Evolutionary conservation across 1,140 invertebrate genomes (phyloP).

Genomic region (Berghia stephanieae): DNA sequence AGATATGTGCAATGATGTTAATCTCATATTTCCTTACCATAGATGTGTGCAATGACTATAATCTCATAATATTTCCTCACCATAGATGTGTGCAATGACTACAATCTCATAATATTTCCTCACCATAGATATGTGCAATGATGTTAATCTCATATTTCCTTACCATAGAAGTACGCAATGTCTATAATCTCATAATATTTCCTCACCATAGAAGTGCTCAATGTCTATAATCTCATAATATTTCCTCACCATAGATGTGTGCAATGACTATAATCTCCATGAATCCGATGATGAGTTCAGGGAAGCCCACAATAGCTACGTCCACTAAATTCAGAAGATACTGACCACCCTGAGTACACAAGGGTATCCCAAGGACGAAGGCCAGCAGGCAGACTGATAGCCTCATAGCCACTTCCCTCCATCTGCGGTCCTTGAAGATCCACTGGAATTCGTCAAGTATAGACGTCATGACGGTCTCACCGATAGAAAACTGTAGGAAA

Average conservation of each 20-base stretch:
- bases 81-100: too few relatives aligned
- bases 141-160: too few relatives aligned
- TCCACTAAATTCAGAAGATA: constrained; percentile 85
- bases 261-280: constrained; percentile 80
- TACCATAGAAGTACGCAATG: too few relatives aligned
- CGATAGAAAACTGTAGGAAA: constrained; percentile 35
- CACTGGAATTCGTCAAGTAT: constrained; percentile 28
- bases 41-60: too few relatives aligned
- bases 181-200: too few relatives aligned
- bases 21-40: too few relatives aligned
- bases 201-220: too few relatives aligned
- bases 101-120: too few relatives aligned
- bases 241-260: constrained; percentile 78
- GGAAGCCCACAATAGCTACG: constrained; percentile 85
- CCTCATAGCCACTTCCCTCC: constrained; percentile 11
- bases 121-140: too few relatives aligned
- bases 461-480: constrained; percentile 29
- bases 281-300: constrained; percentile 77
- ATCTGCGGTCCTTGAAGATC: not conserved
- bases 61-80: too few relatives aligned
- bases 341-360: constrained; percentile 72
- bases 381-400: constrained; percentile 3
- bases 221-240: too few relatives aligned
- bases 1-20: too few relatives aligned
- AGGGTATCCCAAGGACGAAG: constrained; percentile 28